Percentiles rank a stretch among this genome's conserved stretches.
These are phyloP conservation scores for Eudasyphora cyanicolor DNA, from an alignment of 2,888 invertebrate species.

Conservation along the genomic window DNA sequence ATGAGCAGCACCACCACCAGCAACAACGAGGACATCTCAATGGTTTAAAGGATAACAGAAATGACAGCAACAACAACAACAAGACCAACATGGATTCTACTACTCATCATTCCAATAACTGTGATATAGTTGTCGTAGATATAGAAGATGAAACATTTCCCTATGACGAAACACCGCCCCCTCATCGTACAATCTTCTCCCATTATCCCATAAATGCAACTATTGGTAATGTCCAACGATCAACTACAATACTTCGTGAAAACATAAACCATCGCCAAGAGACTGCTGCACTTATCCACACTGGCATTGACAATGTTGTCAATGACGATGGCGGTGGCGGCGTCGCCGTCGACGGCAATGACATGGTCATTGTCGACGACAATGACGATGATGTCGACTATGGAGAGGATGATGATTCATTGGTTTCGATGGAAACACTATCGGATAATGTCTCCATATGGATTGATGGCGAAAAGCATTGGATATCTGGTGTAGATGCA, in stretches of 20 bases:
- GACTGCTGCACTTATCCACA: background rate
- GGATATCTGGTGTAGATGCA: conserved; percentile 89
- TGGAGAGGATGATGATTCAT: conserved; percentile 70
- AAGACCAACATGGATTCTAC: background rate
- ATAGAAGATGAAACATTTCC: conserved; percentile 61
- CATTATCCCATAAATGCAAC: conserved; percentile 40
- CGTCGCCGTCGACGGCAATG: conserved; percentile 22
- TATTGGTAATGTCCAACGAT: background rate
- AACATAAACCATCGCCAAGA: background rate
- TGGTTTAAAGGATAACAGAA: conserved; percentile 27
- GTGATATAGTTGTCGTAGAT: conserved; percentile 59
- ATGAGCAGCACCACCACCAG: conserved; percentile 11
- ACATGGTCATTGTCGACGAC: conserved; percentile 33
- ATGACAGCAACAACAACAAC: conserved; percentile 34
- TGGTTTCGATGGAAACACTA: conserved; percentile 72
- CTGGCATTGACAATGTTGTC: conserved; percentile 25
- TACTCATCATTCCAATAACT: conserved; percentile 39
- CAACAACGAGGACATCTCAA: conserved; percentile 14
- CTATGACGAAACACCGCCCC: background rate
- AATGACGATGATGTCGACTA: conserved; percentile 56
- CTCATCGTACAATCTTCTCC: background rate
- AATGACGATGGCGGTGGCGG: conserved; percentile 27
- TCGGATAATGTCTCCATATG: conserved; percentile 87
- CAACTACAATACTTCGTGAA: background rate
- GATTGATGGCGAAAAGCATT: conserved; percentile 88